A percentile compares a stretch with the other conserved stretches of the same genome.
phyloP scores from a whole-genome alignment of 1,140 invertebrate genomes.

The Ditylenchus dipsaci region DNA sequence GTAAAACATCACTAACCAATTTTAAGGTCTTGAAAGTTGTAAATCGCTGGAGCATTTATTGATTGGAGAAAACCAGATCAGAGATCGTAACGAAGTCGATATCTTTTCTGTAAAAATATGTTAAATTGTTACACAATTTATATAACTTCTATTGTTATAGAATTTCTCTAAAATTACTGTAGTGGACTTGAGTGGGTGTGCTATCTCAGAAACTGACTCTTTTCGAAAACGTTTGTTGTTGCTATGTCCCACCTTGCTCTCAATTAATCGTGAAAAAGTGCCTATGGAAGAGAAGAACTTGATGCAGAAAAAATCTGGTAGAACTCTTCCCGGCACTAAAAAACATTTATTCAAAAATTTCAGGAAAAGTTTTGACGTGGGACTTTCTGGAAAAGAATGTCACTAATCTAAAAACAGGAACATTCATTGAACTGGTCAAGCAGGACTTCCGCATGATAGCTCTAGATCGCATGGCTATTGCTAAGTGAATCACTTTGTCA shows the following conservation, averaged over 20 bases:
- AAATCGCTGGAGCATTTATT: constrained; percentile 28
- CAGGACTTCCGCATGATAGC: constrained; percentile 36
- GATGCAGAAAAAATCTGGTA: constrained; percentile 25
- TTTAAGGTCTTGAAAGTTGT: constrained; percentile 16
- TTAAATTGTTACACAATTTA: neutral
- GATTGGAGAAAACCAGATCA: constrained; percentile 23
- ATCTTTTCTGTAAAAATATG: constrained; percentile 20
- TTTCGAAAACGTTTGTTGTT: constrained; percentile 25
- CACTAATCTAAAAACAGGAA: constrained; percentile 1
- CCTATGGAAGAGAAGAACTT: constrained; percentile 20
- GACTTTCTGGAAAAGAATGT: constrained; percentile 33
- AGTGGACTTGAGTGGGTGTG: constrained; percentile 28
- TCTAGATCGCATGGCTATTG: constrained; percentile 28
- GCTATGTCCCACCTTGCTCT: constrained; percentile 12
- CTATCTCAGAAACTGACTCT: constrained; percentile 20
- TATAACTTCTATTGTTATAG: constrained; percentile 13
- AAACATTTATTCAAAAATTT: constrained; percentile 8
- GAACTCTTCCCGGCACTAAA: neutral
- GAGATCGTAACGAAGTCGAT: constrained; percentile 34
- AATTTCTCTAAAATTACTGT: constrained; percentile 31
- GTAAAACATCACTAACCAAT: neutral
- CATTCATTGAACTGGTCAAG: constrained; percentile 10
- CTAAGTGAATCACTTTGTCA: constrained; percentile 22
- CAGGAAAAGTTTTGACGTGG: constrained; percentile 34
- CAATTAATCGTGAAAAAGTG: constrained; percentile 30